Base-by-base conservation (phyloP, 2,797 vertebrate genomes). In the Sebastes goodei region DNA sequence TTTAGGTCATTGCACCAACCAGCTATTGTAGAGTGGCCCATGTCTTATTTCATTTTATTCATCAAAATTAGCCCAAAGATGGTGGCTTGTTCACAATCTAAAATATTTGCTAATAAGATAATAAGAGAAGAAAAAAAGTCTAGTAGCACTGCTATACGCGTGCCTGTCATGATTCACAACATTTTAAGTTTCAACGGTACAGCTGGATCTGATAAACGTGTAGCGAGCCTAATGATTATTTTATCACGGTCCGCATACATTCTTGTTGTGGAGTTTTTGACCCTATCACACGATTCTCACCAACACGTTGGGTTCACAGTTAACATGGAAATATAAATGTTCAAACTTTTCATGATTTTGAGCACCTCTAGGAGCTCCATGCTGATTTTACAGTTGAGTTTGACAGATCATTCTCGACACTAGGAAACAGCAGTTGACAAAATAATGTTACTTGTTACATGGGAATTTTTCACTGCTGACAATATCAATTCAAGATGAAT, bases 1-100 rank as follows among this genome's bases (percentile, higher is more conserved):
- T 80, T 68, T 38, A 73, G 55, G 25, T 21, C 55, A 42, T 49
- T 79, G 65, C 65, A 74, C 53, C 27, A 29, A 65, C 6, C 35
- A 80, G 30, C 49, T 75, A 62, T 75, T 60, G 23, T 1, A 61
- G 27, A 25, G 10, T 20, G 53, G 29, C 9, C 57, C 62, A 15
- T 57, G 70, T 25, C 33, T 23, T 72, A 3, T 75, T 49, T 70
- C 60, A 59, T 14, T 52, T 67, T 30, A 33, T 59, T 21, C 29
- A 71, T 81, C 46, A 56, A 64, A 72, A 32, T 32, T 11, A 23
- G 29, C 29, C 23, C 9, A 63, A 63, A 38, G 60, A 7, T 35
- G n/a, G 20, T 62, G 60, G 32, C 60, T 21, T 21, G 11, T 60
- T 63, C 32, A 38, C n/a, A 38, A 4, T 6, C 6, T 21, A 8